Conservation (phyloP, 1,140 invertebrate species). For the Samia ricini region DNA sequence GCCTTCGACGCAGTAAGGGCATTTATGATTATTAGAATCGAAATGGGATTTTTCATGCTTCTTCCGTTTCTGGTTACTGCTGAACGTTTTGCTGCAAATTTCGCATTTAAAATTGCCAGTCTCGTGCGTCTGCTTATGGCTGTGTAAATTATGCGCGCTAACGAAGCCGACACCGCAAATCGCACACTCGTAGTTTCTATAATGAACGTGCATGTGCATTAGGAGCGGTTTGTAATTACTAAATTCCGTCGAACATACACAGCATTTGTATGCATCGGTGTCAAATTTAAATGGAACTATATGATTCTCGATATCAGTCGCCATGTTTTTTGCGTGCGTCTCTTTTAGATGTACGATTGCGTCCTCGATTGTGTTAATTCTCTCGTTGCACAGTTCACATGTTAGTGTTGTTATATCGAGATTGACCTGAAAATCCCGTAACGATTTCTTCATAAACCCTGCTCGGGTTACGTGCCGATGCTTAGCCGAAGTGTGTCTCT, state of each 20-base stretch:
- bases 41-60: constrained; percentile 30
- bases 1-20: constrained; percentile 31
- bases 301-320: constrained; percentile 21
- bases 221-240: constrained; percentile 24
- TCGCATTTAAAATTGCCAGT: constrained; percentile 41
- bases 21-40: neutral
- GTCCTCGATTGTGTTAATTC: constrained; percentile 6
- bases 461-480: constrained; percentile 4
- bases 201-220: constrained; percentile 30
- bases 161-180: constrained; percentile 81
- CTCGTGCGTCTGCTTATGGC: constrained; percentile 46
- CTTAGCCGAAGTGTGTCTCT: constrained; percentile 10
- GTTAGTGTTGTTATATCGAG: constrained; percentile 12
- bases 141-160: constrained; percentile 30
- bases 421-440: constrained; percentile 4
- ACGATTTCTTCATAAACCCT: neutral
- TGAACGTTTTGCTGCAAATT: constrained; percentile 48
- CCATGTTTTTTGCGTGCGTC: constrained; percentile 4
- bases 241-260: constrained; percentile 18
- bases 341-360: constrained; percentile 9
- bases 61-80: constrained; percentile 30
- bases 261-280: constrained; percentile 19
- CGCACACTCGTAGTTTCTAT: constrained; percentile 82
- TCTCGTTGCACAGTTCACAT: constrained; percentile 9
- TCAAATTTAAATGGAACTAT: constrained; percentile 50